Conservation (phyloP, 2,888 invertebrate species). For the Morinoia aosen region DNA sequence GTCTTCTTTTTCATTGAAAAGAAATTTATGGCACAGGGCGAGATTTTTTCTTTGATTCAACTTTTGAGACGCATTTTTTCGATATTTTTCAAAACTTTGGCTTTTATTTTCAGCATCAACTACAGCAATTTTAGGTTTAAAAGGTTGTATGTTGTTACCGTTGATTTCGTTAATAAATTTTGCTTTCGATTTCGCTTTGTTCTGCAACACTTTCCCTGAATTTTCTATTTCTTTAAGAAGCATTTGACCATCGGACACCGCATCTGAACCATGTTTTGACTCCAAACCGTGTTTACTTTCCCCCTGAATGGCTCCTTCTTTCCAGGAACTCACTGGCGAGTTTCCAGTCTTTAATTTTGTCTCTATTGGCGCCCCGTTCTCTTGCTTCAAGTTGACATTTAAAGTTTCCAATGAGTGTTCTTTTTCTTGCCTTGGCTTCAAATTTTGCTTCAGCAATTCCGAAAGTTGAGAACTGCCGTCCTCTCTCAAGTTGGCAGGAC, state of each 20-base stretch:
- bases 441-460: background rate
- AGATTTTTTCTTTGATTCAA: slow-evolving; percentile 56
- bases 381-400: background rate
- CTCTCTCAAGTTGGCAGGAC: background rate
- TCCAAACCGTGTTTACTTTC: background rate
- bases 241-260: background rate
- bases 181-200: background rate
- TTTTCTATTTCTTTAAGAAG: background rate
- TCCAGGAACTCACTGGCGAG: background rate
- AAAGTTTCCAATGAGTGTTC: background rate
- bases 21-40: slow-evolving; percentile 65
- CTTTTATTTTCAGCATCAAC: background rate
- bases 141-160: background rate
- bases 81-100: background rate
- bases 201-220: background rate
- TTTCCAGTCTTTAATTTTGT: background rate
- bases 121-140: background rate
- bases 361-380: background rate
- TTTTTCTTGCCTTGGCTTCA: background rate
- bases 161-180: background rate
- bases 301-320: background rate
- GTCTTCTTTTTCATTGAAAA: slow-evolving; percentile 61
- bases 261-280: background rate
- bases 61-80: background rate
- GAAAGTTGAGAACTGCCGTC: background rate